Percentiles rank a stretch among this genome's conserved stretches.
Evolutionary conservation across 2,797 vertebrate species (phyloP).

Genomic region (Urophycis tenuis): DNA sequence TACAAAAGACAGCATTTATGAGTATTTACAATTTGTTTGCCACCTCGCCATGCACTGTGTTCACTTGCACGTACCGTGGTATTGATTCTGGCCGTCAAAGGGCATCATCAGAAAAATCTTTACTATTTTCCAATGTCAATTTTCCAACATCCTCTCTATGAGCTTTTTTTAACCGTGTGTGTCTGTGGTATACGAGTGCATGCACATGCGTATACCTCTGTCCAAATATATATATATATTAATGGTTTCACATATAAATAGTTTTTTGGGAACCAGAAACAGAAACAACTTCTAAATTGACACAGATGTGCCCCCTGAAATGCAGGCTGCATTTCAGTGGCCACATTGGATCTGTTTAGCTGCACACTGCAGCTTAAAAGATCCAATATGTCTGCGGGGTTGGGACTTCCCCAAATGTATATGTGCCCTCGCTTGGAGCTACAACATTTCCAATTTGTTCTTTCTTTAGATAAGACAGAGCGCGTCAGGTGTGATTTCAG

Average conservation of each 20-base stretch:
- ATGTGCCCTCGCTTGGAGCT: neutral
- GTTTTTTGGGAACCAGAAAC: neutral
- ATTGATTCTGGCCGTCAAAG: slow-evolving; percentile 67
- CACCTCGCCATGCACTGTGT: slow-evolving; percentile 59
- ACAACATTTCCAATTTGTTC: neutral
- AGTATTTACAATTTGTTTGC: slow-evolving; percentile 66
- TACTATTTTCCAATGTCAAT: slow-evolving; percentile 65
- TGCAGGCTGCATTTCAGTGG: neutral
- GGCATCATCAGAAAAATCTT: slow-evolving; percentile 53
- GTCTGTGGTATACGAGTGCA: neutral
- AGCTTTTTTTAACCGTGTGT: slow-evolving; percentile 17
- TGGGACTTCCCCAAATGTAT: neutral
- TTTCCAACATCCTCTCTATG: slow-evolving; percentile 45
- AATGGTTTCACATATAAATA: neutral
- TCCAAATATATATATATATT: neutral
- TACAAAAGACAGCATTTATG: slow-evolving; percentile 61
- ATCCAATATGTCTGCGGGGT: neutral
- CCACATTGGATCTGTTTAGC: neutral
- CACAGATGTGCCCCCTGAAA: neutral
- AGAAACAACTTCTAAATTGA: neutral
- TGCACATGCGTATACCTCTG: neutral
- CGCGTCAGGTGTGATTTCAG: neutral
- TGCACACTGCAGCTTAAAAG: neutral
- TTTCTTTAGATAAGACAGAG: neutral
- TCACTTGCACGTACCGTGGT: slow-evolving; percentile 59